A percentile compares a stretch with the other conserved stretches of the same genome.
phyloP scores from a whole-genome alignment of 2,797 vertebrate genomes.

The Tarsius wallacei region DNA sequence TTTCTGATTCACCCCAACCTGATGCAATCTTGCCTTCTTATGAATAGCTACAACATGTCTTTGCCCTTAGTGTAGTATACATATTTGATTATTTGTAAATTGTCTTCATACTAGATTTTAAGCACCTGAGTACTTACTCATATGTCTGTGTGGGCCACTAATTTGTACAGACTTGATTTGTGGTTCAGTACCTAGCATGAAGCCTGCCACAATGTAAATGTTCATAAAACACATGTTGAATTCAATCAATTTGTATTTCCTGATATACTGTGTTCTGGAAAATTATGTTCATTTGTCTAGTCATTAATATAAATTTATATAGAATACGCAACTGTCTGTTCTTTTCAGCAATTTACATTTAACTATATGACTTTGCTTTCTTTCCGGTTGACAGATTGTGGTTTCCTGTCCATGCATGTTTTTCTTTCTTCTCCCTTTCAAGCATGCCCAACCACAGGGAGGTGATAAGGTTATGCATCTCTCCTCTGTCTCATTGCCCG shows the following conservation, averaged over 20 bases:
- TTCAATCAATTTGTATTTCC: constrained; percentile 51
- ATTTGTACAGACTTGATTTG: not conserved
- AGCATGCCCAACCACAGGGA: not conserved
- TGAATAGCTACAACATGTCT: not conserved
- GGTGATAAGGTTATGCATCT: not conserved
- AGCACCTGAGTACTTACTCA: not conserved
- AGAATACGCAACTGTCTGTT: constrained; percentile 58
- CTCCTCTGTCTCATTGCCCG: not conserved
- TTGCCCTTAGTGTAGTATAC: not conserved
- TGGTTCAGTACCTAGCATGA: not conserved
- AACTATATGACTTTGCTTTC: constrained; percentile 25
- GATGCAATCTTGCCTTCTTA: not conserved
- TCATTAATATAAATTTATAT: constrained; percentile 64
- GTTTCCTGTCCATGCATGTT: not conserved
- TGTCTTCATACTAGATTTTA: not conserved
- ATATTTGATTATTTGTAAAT: constrained; percentile 16
- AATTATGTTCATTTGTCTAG: not conserved
- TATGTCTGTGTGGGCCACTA: not conserved
- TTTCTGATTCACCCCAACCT: not conserved
- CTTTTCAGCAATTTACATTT: constrained; percentile 58
- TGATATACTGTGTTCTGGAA: constrained; percentile 51
- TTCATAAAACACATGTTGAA: not conserved
- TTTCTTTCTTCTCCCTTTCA: constrained; percentile 29
- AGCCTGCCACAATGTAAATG: not conserved
- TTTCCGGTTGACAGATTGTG: not conserved